These are phyloP conservation scores for Neoarius graeffei DNA, from an alignment of 2,113 vertebrate species.

Conservation along the genomic window DNA sequence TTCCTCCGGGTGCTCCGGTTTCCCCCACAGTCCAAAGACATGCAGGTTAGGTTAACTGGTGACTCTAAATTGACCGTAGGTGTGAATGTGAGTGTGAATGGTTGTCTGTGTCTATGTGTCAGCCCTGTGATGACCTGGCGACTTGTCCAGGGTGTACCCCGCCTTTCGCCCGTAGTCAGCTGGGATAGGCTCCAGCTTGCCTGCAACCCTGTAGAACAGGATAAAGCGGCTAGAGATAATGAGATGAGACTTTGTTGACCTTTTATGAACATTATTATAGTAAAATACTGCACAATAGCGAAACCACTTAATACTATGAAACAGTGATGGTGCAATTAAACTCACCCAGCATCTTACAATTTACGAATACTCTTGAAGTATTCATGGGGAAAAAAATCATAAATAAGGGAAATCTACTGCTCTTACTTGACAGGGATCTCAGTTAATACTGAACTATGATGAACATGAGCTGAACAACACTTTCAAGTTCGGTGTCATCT, in stretches of 20 bases:
- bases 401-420: background rate
- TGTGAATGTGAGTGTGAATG: too few species aligned
- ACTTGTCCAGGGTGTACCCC: too few species aligned
- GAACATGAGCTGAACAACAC: conserved; percentile 95
- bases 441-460: conserved; percentile 90
- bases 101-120: too few species aligned
- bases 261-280: background rate
- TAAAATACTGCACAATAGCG: background rate
- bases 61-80: too few species aligned
- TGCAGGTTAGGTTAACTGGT: too few species aligned
- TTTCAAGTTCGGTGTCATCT: conserved; percentile 93
- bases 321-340: background rate
- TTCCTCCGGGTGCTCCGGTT: too few species aligned
- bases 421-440: conserved; percentile 80
- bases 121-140: too few species aligned
- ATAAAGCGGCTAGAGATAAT: too few species aligned
- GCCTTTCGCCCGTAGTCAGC: too few species aligned
- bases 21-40: too few species aligned
- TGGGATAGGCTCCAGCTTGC: too few species aligned
- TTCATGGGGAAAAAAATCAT: background rate
- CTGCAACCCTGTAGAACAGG: too few species aligned
- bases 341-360: background rate
- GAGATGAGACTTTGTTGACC: background rate
- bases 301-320: background rate
- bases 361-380: background rate